Evolutionary conservation across 1,140 invertebrate genomes (phyloP), one percentile per base, ranked within the genome.

Genomic region (Spodoptera litura): DNA sequence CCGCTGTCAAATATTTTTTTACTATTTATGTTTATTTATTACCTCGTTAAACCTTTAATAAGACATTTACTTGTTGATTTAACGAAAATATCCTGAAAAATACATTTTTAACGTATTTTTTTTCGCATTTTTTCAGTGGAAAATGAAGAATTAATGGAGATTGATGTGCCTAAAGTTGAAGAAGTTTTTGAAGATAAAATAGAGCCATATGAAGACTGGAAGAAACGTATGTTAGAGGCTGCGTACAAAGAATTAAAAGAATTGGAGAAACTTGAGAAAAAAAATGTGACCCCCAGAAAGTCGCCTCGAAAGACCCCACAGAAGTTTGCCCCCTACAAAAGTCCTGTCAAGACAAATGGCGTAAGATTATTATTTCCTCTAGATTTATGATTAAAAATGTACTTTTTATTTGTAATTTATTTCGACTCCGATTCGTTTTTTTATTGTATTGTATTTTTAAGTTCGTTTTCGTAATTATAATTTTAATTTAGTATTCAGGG

Each of bases 121-220:
- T 55, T 68, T 62, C 9, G 38, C 38, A 10, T 44, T 6, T 44
- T 85, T 85, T 56, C 78, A 89, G 88, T 81, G 77, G 83, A 85
- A 68, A 78, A 74, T 15, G 76, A 78, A 74, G 78, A 86, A 66
- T 66, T 66, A 15, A 87, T 89, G 82, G 87, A 92, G 53, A 27
- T 88, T 1, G 87, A 90, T 15, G 64, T 20, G 55, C 68, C 51
- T 68, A 13, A 62, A 9, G 85, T 79, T 68, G 78, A 87, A 74
- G 86, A 89, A 58, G 82, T 81, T 55, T 35, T 55, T 3, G 31
- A 49, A 20, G 88, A 92, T 77, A 0, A 5, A 75, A 79, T 86
- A 81, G 92, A 93, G 79, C 53, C 85, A 9, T 93, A 93, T 9
- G 85, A 90, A 38, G 87, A 88, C 15, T 93, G 92, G 92, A 93